Conservation (phyloP, 1,140 invertebrate species). For the Antheraea pernyi region DNA sequence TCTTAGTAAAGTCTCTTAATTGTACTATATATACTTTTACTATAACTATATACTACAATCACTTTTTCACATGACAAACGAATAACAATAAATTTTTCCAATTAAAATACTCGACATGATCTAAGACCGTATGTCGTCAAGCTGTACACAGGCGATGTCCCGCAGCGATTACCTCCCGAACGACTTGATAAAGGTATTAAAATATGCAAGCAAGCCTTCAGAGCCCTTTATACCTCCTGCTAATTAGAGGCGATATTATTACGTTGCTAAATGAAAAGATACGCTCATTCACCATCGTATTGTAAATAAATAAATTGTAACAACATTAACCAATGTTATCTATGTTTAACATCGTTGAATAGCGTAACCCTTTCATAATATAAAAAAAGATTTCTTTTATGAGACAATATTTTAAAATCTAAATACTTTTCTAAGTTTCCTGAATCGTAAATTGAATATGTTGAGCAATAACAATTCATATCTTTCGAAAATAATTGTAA, state of each 20-base stretch:
- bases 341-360: conserved; percentile 3
- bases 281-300: conserved; percentile 10
- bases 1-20: too few species aligned
- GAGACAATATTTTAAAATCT: too few species aligned
- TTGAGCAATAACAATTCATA: too few species aligned
- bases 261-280: conserved; percentile 13
- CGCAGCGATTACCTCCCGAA: conserved; percentile 23
- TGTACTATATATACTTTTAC: too few species aligned
- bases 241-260: conserved; percentile 18
- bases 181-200: conserved; percentile 34
- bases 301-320: too few species aligned
- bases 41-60: too few species aligned
- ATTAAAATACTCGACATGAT: conserved; percentile 1
- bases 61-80: too few species aligned
- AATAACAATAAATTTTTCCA: background rate
- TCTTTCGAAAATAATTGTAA: too few species aligned
- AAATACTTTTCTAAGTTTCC: too few species aligned
- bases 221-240: conserved; percentile 11
- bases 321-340: conserved; percentile 4
- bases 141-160: conserved; percentile 16
- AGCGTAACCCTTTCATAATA: background rate
- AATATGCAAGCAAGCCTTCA: conserved; percentile 27
- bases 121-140: conserved; percentile 11
- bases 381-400: too few species aligned
- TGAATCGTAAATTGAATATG: too few species aligned